Conservation (phyloP, 2,113 vertebrate genomes). For the Fregetta grallaria region DNA sequence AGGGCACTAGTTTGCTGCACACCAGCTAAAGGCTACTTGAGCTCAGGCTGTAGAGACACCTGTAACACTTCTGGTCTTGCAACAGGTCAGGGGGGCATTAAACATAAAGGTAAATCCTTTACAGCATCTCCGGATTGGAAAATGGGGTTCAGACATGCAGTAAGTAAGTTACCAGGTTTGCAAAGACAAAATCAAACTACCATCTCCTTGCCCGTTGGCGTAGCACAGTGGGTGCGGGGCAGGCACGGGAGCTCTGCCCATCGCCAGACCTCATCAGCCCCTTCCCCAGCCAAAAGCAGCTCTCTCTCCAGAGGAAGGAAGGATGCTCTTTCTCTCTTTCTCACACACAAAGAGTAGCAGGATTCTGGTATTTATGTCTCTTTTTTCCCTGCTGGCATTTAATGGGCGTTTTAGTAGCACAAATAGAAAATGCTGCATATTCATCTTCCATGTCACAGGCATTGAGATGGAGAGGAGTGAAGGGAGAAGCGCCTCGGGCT, state of each 20-base stretch:
- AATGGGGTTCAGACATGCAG: background rate
- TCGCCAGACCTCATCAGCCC: background rate
- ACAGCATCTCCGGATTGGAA: background rate
- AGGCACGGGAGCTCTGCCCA: background rate
- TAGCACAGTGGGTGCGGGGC: background rate
- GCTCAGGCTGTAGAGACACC: background rate
- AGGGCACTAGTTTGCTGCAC: background rate
- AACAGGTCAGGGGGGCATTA: background rate
- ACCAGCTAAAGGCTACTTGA: background rate
- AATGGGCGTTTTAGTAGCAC: conserved; percentile 51
- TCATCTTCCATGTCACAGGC: conserved; percentile 36
- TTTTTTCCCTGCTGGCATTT: conserved; percentile 29
- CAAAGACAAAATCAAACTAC: background rate
- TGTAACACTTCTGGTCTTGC: background rate
- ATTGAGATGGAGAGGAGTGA: conserved; percentile 28
- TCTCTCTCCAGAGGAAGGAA: background rate
- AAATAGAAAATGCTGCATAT: conserved; percentile 45
- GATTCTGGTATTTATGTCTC: conserved; percentile 7
- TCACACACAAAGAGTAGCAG: background rate
- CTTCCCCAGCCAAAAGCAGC: background rate
- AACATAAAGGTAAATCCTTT: background rate
- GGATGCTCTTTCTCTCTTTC: background rate
- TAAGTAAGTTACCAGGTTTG: background rate
- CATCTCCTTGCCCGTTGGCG: background rate
- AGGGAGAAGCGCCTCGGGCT: conserved; percentile 9